Percentiles rank a stretch among this genome's conserved stretches.
These are phyloP conservation scores for Cylindroiulus punctatus DNA, from an alignment of 2,888 invertebrate genomes.

Conservation along the genomic window DNA sequence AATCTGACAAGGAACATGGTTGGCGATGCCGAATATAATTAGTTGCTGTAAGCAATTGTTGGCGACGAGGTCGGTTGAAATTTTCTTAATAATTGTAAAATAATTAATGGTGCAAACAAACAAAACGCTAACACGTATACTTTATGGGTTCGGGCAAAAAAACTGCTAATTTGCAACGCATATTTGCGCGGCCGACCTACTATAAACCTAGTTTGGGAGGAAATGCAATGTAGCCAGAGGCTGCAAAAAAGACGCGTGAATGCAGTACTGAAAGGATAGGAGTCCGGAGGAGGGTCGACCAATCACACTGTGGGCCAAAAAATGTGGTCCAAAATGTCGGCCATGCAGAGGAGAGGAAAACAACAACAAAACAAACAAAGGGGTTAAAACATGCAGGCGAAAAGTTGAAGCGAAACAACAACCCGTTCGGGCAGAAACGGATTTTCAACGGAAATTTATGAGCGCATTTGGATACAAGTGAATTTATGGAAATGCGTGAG, in stretches of 20 bases:
- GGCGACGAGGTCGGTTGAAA: background rate
- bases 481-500: background rate
- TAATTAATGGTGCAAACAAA: background rate
- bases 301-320: conserved; percentile 19
- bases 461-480: no score
- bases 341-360: conserved; percentile 33
- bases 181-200: conserved; percentile 2
- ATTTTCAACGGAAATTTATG: background rate
- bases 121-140: background rate
- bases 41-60: background rate
- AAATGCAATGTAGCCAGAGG: background rate
- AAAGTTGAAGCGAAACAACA: background rate
- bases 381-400: conserved; percentile 37
- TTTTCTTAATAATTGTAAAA: conserved; percentile 23
- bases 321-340: conserved; percentile 48
- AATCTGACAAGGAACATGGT: background rate
- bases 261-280: conserved; percentile 21
- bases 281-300: conserved; percentile 3
- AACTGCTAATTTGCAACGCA: conserved; percentile 8
- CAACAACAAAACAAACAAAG: conserved; percentile 50
- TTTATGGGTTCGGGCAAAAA: background rate
- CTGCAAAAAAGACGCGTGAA: background rate
- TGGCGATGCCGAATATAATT: background rate
- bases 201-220: background rate
- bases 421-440: background rate